Percentiles rank a stretch among this genome's conserved stretches.
Evolutionary conservation across 2,888 invertebrate species (phyloP).

Genomic region (Pyrrhia umbra): DNA sequence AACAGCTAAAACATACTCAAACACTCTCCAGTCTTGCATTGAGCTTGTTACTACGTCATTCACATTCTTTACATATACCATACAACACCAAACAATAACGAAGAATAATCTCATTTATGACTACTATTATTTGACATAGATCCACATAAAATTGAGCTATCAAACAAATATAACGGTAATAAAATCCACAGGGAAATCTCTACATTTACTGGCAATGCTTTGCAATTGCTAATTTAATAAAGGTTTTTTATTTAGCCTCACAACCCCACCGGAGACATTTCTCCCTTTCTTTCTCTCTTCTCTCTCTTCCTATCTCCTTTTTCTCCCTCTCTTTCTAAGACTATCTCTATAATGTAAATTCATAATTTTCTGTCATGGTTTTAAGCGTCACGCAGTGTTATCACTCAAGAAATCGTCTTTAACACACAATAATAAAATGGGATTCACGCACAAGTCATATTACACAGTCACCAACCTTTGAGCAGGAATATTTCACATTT

Average conservation of each 20-base stretch:
- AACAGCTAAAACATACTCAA: conserved; percentile 2
- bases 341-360: background rate
- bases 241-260: background rate
- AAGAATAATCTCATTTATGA: conserved; percentile 6
- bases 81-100: background rate
- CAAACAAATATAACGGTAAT: background rate
- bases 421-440: background rate
- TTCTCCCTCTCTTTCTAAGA: background rate
- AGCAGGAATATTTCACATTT: conserved; percentile 53
- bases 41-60: conserved; percentile 31
- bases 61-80: background rate
- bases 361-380: conserved; percentile 1
- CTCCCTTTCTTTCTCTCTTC: background rate
- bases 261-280: background rate
- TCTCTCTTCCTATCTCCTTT: background rate
- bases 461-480: conserved; percentile 48
- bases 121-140: background rate
- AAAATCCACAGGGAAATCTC: background rate
- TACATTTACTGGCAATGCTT: conserved; percentile 27
- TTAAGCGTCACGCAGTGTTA: background rate
- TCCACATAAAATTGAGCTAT: background rate
- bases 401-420: background rate
- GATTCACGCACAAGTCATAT: background rate
- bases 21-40: conserved; percentile 31
- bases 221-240: conserved; percentile 12